Evolutionary conservation across 2,888 invertebrate species (phyloP).

Genomic region (Agriopis marginaria): DNA sequence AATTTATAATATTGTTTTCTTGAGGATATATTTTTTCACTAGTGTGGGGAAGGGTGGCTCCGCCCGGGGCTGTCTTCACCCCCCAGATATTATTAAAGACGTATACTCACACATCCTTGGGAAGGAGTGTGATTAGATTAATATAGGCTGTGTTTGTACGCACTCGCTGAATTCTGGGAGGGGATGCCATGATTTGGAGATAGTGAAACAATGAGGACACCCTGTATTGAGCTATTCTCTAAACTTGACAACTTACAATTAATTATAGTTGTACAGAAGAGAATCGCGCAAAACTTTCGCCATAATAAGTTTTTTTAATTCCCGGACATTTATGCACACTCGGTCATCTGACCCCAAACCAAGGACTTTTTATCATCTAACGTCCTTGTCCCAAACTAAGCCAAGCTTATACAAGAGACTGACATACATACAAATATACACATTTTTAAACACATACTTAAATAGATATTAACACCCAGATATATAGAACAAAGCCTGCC

Average conservation of each 20-base stretch:
- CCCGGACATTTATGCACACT: too few relatives aligned
- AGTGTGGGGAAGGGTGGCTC: slow-evolving; percentile 66
- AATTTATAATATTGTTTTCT: slow-evolving; percentile 87
- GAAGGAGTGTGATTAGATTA: slow-evolving; percentile 85
- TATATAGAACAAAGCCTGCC: too few relatives aligned
- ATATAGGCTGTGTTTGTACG: slow-evolving; percentile 67
- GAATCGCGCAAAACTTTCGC: too few relatives aligned
- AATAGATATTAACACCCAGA: too few relatives aligned
- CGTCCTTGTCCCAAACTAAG: too few relatives aligned
- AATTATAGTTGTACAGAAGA: too few relatives aligned
- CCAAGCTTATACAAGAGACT: too few relatives aligned
- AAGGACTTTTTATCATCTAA: too few relatives aligned
- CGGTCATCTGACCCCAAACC: too few relatives aligned
- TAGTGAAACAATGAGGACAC: slow-evolving; percentile 58
- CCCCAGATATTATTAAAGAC: slow-evolving; percentile 86
- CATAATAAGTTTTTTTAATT: too few relatives aligned
- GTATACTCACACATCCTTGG: slow-evolving; percentile 84
- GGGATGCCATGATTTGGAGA: slow-evolving; percentile 49
- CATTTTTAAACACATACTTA: too few relatives aligned
- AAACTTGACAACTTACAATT: neutral
- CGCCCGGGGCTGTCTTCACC: slow-evolving; percentile 47
- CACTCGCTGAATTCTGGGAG: slow-evolving; percentile 33
- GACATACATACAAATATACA: too few relatives aligned
- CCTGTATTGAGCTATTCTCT: slow-evolving; percentile 16
- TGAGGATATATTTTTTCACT: slow-evolving; percentile 86